Evolutionary conservation across 2,113 vertebrate genomes (phyloP).

Genomic region (Gallinago paraguaiae): DNA sequence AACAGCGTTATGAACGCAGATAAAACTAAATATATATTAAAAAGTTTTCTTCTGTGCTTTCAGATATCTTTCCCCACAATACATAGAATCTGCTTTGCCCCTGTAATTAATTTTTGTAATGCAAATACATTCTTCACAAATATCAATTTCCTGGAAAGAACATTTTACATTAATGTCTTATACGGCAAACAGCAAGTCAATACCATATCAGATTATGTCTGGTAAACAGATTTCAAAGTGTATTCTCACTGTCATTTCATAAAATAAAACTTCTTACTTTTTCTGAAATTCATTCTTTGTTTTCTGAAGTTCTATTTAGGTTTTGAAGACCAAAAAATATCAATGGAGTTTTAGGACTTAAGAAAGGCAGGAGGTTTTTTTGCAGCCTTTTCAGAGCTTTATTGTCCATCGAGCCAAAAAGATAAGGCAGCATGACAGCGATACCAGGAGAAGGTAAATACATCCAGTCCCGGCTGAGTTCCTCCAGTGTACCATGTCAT

Average conservation of each 20-base stretch:
- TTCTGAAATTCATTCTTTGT: neutral
- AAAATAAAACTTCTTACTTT: neutral
- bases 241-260: neutral
- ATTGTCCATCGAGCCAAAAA: constrained; percentile 16
- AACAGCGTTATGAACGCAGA: neutral
- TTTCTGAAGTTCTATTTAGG: neutral
- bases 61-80: neutral
- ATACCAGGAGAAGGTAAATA: neutral
- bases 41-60: neutral
- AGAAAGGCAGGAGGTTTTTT: neutral
- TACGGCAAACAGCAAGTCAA: neutral
- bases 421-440: neutral
- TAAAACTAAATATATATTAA: neutral
- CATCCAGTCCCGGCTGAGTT: neutral
- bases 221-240: neutral
- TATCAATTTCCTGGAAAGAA: neutral
- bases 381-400: neutral
- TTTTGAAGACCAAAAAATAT: neutral
- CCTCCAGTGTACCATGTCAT: constrained; percentile 12
- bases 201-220: neutral
- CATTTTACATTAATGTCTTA: neutral
- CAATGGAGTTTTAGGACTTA: neutral
- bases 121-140: neutral
- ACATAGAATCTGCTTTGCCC: neutral
- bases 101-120: neutral